These are phyloP conservation scores for Bruchidius siliquastri DNA, from an alignment of 2,888 invertebrate species.

Conservation along the genomic window DNA sequence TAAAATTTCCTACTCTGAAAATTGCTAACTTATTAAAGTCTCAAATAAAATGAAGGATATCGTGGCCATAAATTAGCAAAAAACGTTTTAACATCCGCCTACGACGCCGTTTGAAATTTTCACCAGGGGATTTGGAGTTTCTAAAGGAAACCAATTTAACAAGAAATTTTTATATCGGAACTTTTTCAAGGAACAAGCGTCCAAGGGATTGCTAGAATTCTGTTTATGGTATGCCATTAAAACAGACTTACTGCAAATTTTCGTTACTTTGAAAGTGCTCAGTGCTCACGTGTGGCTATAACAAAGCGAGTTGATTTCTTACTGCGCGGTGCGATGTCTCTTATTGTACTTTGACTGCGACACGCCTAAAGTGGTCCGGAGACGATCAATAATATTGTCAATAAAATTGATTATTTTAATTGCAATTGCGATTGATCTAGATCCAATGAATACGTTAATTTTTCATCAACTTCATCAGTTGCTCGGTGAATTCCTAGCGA, in stretches of 20 bases:
- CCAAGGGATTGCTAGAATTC: slow-evolving; percentile 12
- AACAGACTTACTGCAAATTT: not conserved
- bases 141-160: slow-evolving; percentile 23
- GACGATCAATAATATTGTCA: too few relatives aligned
- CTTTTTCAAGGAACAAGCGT: slow-evolving; percentile 15
- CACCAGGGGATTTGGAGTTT: not conserved
- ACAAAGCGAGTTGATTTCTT: too few relatives aligned
- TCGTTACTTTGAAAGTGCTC: not conserved
- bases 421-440: too few relatives aligned
- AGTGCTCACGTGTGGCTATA: not conserved
- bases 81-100: not conserved
- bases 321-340: too few relatives aligned
- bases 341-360: too few relatives aligned
- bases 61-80: not conserved
- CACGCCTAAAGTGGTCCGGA: too few relatives aligned
- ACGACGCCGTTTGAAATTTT: not conserved
- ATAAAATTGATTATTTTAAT: too few relatives aligned
- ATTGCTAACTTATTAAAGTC: not conserved
- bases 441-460: too few relatives aligned
- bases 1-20: not conserved
- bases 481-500: too few relatives aligned
- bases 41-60: not conserved
- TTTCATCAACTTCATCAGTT: too few relatives aligned
- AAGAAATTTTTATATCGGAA: slow-evolving; percentile 23
- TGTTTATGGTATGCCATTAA: not conserved